These are phyloP conservation scores for Agapostemon virescens DNA, from an alignment of 2,888 invertebrate species.

Conservation along the genomic window DNA sequence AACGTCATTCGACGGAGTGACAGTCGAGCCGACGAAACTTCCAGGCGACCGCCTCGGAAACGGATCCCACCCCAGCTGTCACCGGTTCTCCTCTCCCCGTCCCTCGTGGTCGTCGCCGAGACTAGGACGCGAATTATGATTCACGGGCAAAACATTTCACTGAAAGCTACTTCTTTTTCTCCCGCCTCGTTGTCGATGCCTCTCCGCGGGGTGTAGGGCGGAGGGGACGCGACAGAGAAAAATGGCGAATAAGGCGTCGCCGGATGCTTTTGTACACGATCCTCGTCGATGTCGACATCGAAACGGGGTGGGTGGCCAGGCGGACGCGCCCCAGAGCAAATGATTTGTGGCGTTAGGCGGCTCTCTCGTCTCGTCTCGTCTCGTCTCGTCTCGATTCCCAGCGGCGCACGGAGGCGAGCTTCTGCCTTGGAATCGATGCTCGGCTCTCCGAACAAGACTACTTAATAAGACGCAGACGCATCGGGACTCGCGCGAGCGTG, in stretches of 20 bases:
- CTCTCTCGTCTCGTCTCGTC: constrained; percentile 28
- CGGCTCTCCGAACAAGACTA: constrained; percentile 18
- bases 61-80: constrained; percentile 58
- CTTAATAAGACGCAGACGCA: constrained; percentile 59
- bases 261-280: constrained; percentile 45
- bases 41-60: constrained; percentile 45
- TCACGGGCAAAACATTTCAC: constrained; percentile 67
- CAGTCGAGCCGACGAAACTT: constrained; percentile 28
- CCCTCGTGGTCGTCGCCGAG: constrained; percentile 15
- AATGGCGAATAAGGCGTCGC: constrained; percentile 44
- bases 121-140: constrained; percentile 62
- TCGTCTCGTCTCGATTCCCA: constrained; percentile 43
- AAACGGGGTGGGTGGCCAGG: constrained; percentile 1
- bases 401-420: background rate
- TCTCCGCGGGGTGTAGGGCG: background rate
- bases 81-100: constrained; percentile 20
- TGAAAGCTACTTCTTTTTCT: constrained; percentile 65
- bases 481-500: constrained; percentile 41
- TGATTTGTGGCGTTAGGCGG: constrained; percentile 58
- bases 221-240: constrained; percentile 10
- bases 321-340: constrained; percentile 49
- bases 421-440: constrained; percentile 53
- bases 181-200: constrained; percentile 44
- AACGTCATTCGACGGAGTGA: constrained; percentile 55
- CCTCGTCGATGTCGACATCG: constrained; percentile 50